Conservation (phyloP, 2,888 invertebrate species). For the Limenitis camilla region DNA sequence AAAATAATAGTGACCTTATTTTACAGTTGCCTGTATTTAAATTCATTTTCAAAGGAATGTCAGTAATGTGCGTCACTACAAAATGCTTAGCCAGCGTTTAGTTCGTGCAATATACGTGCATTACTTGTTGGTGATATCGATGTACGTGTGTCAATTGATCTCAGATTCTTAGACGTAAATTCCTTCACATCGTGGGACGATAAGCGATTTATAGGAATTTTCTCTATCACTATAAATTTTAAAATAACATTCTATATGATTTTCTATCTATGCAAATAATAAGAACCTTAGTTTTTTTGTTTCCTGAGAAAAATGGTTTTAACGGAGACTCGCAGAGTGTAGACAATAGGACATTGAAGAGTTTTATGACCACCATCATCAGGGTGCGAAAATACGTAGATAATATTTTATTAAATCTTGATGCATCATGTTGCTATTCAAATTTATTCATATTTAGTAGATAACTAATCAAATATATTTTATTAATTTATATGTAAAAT, state of each 20-base stretch:
- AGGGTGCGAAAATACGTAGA: too few relatives aligned
- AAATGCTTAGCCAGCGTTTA: conserved; percentile 16
- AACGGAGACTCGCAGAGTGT: too few relatives aligned
- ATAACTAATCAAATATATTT: too few relatives aligned
- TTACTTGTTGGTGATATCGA: conserved; percentile 8
- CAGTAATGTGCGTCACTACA: conserved; percentile 5
- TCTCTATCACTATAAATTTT: conserved; percentile 2
- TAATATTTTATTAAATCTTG: too few relatives aligned
- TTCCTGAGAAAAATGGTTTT: too few relatives aligned
- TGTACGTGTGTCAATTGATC: conserved; percentile 20
- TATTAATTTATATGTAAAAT: too few relatives aligned
- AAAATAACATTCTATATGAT: neutral
- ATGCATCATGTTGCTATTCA: too few relatives aligned
- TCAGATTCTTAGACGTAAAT: conserved; percentile 13
- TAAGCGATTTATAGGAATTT: conserved; percentile 16
- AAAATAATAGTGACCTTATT: conserved; percentile 16
- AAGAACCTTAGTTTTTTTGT: too few relatives aligned
- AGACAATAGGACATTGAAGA: too few relatives aligned
- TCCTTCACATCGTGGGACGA: conserved; percentile 11
- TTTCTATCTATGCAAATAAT: too few relatives aligned
- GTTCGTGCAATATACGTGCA: conserved; percentile 17
- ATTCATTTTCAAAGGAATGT: conserved; percentile 14
- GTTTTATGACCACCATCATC: too few relatives aligned
- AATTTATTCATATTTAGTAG: too few relatives aligned
- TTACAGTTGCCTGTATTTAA: conserved; percentile 13